Evolutionary conservation across 2,797 vertebrate species (phyloP).

Genomic region (Takifugu rubripes): DNA sequence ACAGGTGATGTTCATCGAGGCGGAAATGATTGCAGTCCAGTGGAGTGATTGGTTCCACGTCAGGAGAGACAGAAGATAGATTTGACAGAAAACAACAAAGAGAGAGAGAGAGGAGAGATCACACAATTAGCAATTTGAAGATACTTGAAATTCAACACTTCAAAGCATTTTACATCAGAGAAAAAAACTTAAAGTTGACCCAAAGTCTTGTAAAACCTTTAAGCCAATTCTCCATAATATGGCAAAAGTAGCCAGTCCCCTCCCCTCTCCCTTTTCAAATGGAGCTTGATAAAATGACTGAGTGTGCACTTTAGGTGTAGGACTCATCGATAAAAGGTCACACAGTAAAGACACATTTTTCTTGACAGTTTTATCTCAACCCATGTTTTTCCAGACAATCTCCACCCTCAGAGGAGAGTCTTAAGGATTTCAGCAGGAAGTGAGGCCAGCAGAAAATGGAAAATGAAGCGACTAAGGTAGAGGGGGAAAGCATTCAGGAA

Average conservation of each 20-base stretch:
- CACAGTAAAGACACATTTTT: conserved; percentile 19
- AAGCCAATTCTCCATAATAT: conserved; percentile 1
- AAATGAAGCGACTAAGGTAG: conserved; percentile 1
- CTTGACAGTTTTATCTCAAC: conserved; percentile 24
- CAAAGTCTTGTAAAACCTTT: conserved; percentile 31
- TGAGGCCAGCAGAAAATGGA: conserved; percentile 1
- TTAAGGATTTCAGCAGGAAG: conserved; percentile 4
- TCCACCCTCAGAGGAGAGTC: conserved; percentile 11
- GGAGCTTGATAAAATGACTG: conserved; percentile 35
- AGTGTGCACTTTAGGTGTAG: conserved; percentile 47
- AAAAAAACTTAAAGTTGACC: conserved; percentile 35
- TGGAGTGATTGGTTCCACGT: conserved; percentile 85
- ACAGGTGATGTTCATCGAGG: conserved; percentile 63
- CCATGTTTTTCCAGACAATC: conserved; percentile 13
- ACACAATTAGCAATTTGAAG: conserved; percentile 76
- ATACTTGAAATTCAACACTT: conserved; percentile 41
- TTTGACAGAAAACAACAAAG: conserved; percentile 73
- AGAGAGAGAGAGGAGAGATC: conserved; percentile 74
- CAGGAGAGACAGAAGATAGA: conserved; percentile 79
- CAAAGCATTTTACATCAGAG: conserved; percentile 35
- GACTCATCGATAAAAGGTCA: conserved; percentile 36
- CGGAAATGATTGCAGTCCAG: conserved; percentile 73
- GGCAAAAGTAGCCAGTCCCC: conserved; percentile 3
- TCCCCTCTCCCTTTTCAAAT: too few species aligned
- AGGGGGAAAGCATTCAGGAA: neutral